Percentiles rank a stretch among this genome's conserved stretches.
These are phyloP conservation scores for Coelinius sp. DNA, from an alignment of 2,888 invertebrate genomes.

Conservation along the genomic window DNA sequence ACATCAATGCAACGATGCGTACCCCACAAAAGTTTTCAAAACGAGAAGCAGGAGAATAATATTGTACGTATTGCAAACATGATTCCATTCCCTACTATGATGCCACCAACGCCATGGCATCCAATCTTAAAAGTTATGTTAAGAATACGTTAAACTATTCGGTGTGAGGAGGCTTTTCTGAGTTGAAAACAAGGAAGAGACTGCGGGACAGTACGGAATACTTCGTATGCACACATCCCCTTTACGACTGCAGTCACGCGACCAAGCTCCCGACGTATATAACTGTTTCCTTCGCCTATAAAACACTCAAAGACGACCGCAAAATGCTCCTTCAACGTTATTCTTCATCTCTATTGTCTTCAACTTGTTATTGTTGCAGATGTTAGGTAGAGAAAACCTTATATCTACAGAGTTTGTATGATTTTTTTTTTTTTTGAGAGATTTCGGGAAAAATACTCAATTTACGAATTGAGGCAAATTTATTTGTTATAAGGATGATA, in stretches of 20 bases:
- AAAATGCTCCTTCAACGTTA: conserved; percentile 9
- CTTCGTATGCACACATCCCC: conserved; percentile 19
- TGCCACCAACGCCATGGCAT: background rate
- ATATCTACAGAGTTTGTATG: conserved; percentile 12
- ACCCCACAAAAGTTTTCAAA: background rate
- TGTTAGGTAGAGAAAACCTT: conserved; percentile 33
- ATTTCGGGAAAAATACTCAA: too few species aligned
- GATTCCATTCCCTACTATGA: conserved; percentile 12
- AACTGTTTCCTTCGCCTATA: conserved; percentile 41
- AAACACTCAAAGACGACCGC: conserved; percentile 33
- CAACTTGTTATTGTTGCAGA: conserved; percentile 29
- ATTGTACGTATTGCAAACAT: conserved; percentile 4
- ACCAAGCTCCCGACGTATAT: conserved; percentile 25
- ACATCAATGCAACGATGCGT: background rate
- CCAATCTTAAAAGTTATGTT: background rate
- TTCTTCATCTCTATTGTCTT: background rate
- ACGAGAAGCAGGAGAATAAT: background rate
- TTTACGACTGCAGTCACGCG: conserved; percentile 40
- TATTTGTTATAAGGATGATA: too few species aligned
- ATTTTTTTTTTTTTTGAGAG: background rate
- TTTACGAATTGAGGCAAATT: too few species aligned
- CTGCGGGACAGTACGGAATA: conserved; percentile 2
- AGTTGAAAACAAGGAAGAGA: background rate
- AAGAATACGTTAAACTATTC: background rate
- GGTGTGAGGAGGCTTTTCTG: background rate